Percentiles rank a stretch among this genome's conserved stretches.
These are phyloP conservation scores for Pyrrhia umbra DNA, from an alignment of 2,888 invertebrate genomes.

Conservation along the genomic window DNA sequence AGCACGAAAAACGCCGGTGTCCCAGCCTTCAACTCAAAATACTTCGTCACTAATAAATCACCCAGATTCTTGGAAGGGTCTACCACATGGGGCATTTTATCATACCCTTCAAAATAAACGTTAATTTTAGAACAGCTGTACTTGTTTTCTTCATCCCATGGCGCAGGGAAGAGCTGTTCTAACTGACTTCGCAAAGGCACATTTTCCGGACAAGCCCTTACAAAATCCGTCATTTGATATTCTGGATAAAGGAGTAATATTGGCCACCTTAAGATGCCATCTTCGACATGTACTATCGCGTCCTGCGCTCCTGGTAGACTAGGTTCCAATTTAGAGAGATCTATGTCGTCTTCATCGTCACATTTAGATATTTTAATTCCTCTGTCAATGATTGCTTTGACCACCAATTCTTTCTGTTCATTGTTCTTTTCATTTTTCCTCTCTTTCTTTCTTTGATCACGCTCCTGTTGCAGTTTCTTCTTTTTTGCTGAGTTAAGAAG, in stretches of 20 bases:
- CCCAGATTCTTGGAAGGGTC: constrained; percentile 89
- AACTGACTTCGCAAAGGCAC: constrained; percentile 87
- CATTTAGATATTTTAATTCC: constrained; percentile 90
- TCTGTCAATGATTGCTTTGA: constrained; percentile 83
- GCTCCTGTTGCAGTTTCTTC: constrained; percentile 84
- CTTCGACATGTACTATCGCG: constrained; percentile 91
- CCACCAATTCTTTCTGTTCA: constrained; percentile 79
- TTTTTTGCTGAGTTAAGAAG: constrained; percentile 84
- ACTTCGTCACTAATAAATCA: constrained; percentile 90
- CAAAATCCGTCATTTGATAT: constrained; percentile 95
- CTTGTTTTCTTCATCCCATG: constrained; percentile 92
- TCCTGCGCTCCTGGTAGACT: constrained; percentile 92
- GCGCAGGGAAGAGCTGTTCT: constrained; percentile 92
- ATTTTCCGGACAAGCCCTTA: constrained; percentile 95
- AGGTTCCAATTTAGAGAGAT: constrained; percentile 91
- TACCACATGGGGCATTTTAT: constrained; percentile 91
- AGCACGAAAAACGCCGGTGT: constrained; percentile 92
- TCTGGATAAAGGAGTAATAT: constrained; percentile 97
- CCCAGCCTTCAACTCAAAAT: constrained; percentile 91
- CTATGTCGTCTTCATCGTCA: constrained; percentile 83
- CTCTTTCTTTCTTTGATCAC: constrained; percentile 90
- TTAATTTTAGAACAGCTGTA: constrained; percentile 91
- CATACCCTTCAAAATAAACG: constrained; percentile 93
- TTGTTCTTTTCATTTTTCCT: constrained; percentile 80
- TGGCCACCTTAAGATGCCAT: constrained; percentile 94